These are phyloP conservation scores for Grallaria varia DNA, from an alignment of 2,113 vertebrate species.

Conservation along the genomic window DNA sequence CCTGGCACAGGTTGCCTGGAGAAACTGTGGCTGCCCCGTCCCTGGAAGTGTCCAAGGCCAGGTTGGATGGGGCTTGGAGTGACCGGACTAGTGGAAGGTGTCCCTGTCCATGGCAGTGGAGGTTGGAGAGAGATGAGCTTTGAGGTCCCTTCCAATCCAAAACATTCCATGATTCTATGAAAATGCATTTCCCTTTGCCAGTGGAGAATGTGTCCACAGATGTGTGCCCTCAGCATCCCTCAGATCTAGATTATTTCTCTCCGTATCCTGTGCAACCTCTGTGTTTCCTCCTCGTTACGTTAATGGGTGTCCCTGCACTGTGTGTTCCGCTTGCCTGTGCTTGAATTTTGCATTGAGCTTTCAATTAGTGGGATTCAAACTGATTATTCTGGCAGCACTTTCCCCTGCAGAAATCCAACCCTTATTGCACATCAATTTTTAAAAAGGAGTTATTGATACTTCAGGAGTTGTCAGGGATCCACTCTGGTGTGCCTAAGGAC, in stretches of 20 bases:
- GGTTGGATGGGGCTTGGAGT: not conserved
- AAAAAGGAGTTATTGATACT: conserved; percentile 41
- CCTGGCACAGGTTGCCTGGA: not conserved
- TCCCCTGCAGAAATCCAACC: conserved; percentile 47
- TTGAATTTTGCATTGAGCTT: conserved; percentile 32
- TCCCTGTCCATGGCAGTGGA: not conserved
- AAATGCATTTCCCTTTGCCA: not conserved
- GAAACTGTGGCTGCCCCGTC: not conserved
- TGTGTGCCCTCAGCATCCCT: not conserved
- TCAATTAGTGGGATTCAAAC: conserved; percentile 45
- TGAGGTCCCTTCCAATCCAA: not conserved
- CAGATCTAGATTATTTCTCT: not conserved
- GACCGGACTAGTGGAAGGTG: not conserved
- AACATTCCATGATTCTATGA: not conserved
- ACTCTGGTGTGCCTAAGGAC: not conserved
- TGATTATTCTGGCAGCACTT: conserved; percentile 34
- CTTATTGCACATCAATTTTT: conserved; percentile 18
- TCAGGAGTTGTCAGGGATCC: not conserved
- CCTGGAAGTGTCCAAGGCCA: not conserved
- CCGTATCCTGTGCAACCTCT: not conserved
- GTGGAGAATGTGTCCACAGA: not conserved
- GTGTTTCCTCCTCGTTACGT: not conserved
- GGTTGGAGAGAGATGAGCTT: not conserved
- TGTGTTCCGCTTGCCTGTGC: not conserved
- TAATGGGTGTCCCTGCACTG: not conserved